phyloP scores from a whole-genome alignment of 1,140 invertebrate genomes.

The Sycobia sp. region DNA sequence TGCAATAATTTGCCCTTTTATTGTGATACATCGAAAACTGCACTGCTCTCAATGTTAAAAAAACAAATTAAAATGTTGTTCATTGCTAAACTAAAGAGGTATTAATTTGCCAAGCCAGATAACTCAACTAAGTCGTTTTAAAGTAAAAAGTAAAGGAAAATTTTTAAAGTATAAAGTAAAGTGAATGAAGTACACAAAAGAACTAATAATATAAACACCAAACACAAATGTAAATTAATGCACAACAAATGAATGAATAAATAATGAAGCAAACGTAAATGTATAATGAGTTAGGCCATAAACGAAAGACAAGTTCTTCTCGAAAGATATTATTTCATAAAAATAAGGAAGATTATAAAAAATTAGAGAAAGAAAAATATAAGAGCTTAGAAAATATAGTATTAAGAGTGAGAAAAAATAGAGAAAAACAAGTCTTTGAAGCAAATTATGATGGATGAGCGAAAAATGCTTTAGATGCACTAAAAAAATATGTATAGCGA shows the following conservation, averaged over 20 bases:
- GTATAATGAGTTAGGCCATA: background rate
- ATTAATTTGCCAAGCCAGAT: background rate
- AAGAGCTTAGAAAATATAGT: slow-evolving; percentile 5
- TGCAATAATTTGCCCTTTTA: slow-evolving; percentile 22
- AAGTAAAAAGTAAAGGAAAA: slow-evolving; percentile 27
- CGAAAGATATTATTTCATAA: background rate
- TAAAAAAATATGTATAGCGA: background rate
- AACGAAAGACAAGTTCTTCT: slow-evolving; percentile 24
- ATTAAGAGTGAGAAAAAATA: background rate
- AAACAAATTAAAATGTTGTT: slow-evolving; percentile 14
- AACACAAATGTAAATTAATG: slow-evolving; percentile 16
- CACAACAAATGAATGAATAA: background rate
- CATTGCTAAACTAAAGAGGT: slow-evolving; percentile 24
- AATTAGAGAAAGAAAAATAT: background rate
- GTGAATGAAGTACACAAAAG: slow-evolving; percentile 15
- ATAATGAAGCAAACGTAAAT: slow-evolving; percentile 7
- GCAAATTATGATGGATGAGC: slow-evolving; percentile 19
- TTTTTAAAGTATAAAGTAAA: slow-evolving; percentile 13
- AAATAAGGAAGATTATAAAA: background rate
- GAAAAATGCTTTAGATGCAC: no score
- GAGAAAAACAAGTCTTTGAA: slow-evolving; percentile 30
- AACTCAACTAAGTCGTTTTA: slow-evolving; percentile 33
- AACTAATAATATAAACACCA: slow-evolving; percentile 12
- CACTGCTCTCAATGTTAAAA: slow-evolving; percentile 28
- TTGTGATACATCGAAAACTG: slow-evolving; percentile 28